Base-by-base conservation (phyloP, 1,140 invertebrate species). In the Popillia japonica region DNA sequence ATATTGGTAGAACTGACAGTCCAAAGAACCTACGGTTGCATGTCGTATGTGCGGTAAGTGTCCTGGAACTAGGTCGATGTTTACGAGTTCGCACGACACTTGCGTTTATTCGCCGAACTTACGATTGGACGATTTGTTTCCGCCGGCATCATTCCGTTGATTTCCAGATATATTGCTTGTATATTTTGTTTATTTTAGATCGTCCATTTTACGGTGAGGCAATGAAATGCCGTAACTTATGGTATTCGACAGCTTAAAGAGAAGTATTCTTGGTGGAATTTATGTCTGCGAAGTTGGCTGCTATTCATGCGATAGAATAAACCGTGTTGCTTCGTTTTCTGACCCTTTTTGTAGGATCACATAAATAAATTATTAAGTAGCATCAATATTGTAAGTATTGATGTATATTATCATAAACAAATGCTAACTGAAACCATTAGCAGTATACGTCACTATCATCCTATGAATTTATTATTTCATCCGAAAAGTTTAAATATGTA, bases 61-160 rank as follows among this genome's bases (percentile, higher is more conserved):
- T 44, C 61, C 27, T 68, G 40, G 72, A 74, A 74, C 6, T 74
- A 44, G 72, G 72, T 74, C 72, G 40, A 7, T 74, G 17, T 74
- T 74, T 74, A 74, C 72, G 41, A 74, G 40, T 40, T 40, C 72
- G n/a, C 27, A n/a, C 40, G 40, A 44, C 72, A 22, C 72, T 74
- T 74, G 27, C 72, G 72, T 74, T 41, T 74, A 74, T 74, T 74
- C 41, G 41, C 72, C 20, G 11, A 74, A 10, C 34, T 17, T 74
- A 14, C 34, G 72, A 74, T 44, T 41, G 34, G 41, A 74, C 72
- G 41, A 74, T 74, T 74, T 74, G 72, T 74, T 42, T 14, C 72
- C 27, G 17, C 72, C 27, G 20, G 14, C 34, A 40, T 74, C 20
- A 41, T 74, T 74, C 72, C 40, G 41, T 74, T 74, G 34, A 74